phyloP scores from a whole-genome alignment of 2,113 vertebrate species.

The Mormyrus iriodes region DNA sequence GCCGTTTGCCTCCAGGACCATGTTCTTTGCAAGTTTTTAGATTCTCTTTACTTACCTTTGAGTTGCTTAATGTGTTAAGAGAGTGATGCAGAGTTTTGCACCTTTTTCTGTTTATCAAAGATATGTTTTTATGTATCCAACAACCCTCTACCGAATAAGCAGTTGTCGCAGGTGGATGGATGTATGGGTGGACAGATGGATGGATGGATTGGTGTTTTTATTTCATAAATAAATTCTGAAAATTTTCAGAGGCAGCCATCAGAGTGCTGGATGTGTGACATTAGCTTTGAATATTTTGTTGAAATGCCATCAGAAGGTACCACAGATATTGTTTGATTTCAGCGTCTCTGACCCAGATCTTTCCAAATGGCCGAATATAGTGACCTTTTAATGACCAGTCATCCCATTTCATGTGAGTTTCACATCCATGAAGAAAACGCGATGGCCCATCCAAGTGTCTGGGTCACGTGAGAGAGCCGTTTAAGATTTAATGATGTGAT shows the following conservation, averaged over 20 bases:
- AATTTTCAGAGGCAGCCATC: neutral
- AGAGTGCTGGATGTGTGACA: neutral
- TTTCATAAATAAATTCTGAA: neutral
- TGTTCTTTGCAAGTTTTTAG: neutral
- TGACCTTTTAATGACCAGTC: neutral
- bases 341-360: neutral
- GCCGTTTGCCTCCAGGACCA: neutral
- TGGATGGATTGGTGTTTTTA: neutral
- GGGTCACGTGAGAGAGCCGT: neutral
- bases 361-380: neutral
- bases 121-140: neutral
- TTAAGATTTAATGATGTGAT: conserved; percentile 6
- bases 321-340: no score
- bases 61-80: neutral
- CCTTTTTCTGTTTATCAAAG: neutral
- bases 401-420: neutral
- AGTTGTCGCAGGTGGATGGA: neutral
- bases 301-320: neutral
- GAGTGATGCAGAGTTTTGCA: neutral
- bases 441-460: neutral
- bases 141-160: neutral
- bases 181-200: neutral
- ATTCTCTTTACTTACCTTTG: neutral
- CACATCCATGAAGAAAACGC: neutral
- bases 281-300: neutral